Conservation (phyloP, 2,888 invertebrate species). For the Mythimna lalbum region DNA sequence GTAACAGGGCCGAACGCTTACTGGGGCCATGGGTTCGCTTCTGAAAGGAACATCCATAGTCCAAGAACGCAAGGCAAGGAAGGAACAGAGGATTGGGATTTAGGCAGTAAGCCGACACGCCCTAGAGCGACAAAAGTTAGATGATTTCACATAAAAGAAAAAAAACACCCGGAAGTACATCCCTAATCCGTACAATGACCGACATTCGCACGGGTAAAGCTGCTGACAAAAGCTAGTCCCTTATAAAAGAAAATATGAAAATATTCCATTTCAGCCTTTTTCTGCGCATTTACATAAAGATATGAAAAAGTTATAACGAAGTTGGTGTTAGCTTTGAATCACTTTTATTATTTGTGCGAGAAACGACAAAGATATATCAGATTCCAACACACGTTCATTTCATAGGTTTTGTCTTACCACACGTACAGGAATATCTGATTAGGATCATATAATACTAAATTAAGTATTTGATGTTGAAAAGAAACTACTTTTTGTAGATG, state of each 20-base stretch:
- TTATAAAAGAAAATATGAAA: slow-evolving; percentile 31
- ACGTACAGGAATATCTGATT: neutral
- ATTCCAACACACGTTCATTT: slow-evolving; percentile 8
- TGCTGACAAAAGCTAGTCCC: neutral
- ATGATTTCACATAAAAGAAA: no score
- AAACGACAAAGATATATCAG: slow-evolving; percentile 10
- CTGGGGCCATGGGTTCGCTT: no score
- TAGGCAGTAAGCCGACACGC: no score
- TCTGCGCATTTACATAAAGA: slow-evolving; percentile 50
- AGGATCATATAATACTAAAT: no score
- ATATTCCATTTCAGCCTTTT: slow-evolving; percentile 49
- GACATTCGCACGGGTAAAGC: no score
- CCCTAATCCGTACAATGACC: neutral
- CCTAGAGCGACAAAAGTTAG: no score
- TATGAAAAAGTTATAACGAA: slow-evolving; percentile 57
- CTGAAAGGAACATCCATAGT: no score
- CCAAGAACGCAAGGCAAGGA: no score
- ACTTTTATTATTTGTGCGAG: slow-evolving; percentile 31
- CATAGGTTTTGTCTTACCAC: neutral
- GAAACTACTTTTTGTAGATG: no score
- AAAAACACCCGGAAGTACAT: neutral
- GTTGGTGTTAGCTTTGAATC: slow-evolving; percentile 40
- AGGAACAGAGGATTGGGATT: no score
- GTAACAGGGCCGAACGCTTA: no score
- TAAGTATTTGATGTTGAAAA: no score